These are phyloP conservation scores for Poeciliopsis retropinna DNA, from an alignment of 2,113 vertebrate species.

Conservation along the genomic window DNA sequence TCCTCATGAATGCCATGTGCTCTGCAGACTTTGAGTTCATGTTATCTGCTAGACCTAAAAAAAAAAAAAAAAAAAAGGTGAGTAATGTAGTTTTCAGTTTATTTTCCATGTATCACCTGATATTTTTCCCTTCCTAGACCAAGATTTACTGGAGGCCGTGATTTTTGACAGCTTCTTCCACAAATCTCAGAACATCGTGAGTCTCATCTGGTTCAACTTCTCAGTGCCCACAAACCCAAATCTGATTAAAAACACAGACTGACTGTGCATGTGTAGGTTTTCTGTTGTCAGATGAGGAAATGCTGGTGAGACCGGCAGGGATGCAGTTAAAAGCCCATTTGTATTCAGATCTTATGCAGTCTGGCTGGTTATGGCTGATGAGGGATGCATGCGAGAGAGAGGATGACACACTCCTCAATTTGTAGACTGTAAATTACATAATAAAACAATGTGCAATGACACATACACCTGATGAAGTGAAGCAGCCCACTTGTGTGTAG, in stretches of 20 bases:
- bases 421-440: slow-evolving; percentile 49
- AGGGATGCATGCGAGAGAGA: slow-evolving; percentile 47
- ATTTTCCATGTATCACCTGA: slow-evolving; percentile 2
- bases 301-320: slow-evolving; percentile 14
- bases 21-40: background rate
- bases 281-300: slow-evolving; percentile 21
- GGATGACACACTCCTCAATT: slow-evolving; percentile 34
- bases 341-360: slow-evolving; percentile 58
- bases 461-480: slow-evolving; percentile 43
- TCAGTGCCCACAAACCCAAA: slow-evolving; percentile 4
- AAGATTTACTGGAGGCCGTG: slow-evolving; percentile 89
- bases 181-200: slow-evolving; percentile 85
- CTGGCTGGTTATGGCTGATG: slow-evolving; percentile 45
- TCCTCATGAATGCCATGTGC: background rate
- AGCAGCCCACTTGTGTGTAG: slow-evolving; percentile 20
- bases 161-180: slow-evolving; percentile 85
- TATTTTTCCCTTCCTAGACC: slow-evolving; percentile 79
- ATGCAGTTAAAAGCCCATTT: slow-evolving; percentile 53
- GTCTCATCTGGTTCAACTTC: slow-evolving; percentile 54
- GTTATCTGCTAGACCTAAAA: background rate
- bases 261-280: slow-evolving; percentile 15
- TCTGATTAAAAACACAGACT: background rate
- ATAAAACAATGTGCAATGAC: slow-evolving; percentile 55
- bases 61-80: background rate
- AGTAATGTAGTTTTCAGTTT: background rate